Evolutionary conservation across 2,113 vertebrate species (phyloP).

Genomic region (Spermophilus dauricus): DNA sequence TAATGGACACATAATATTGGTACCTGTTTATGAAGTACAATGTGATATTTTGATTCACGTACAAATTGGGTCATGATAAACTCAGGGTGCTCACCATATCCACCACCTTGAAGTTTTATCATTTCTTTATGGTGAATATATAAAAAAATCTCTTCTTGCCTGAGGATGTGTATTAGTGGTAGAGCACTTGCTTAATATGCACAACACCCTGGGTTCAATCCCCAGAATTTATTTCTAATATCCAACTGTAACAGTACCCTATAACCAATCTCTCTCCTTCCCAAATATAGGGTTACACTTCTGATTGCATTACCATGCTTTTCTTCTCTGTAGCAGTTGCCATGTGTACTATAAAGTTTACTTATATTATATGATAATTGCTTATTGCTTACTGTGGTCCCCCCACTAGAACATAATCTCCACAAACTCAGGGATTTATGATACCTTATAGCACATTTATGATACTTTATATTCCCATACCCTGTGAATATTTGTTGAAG

Average conservation of each 20-base stretch:
- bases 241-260: too few relatives aligned
- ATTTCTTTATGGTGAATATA: not conserved
- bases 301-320: not conserved
- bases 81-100: not conserved
- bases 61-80: not conserved
- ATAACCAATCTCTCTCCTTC: too few relatives aligned
- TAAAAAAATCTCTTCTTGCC: not conserved
- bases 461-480: too few relatives aligned
- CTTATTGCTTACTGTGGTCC: not conserved
- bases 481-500: not conserved
- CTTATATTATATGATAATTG: not conserved
- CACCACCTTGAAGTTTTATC: not conserved
- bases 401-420: not conserved
- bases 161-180: not conserved
- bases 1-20: not conserved
- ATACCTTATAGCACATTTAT: not conserved
- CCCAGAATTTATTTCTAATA: too few relatives aligned
- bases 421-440: not conserved
- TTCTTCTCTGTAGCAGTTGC: not conserved
- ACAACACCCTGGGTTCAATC: not conserved
- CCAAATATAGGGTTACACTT: not conserved
- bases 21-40: not conserved
- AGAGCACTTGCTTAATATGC: not conserved
- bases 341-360: not conserved
- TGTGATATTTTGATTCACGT: not conserved